Base-by-base conservation (phyloP, 2,797 vertebrate genomes). In the Hippopotamyrus pictus region DNA sequence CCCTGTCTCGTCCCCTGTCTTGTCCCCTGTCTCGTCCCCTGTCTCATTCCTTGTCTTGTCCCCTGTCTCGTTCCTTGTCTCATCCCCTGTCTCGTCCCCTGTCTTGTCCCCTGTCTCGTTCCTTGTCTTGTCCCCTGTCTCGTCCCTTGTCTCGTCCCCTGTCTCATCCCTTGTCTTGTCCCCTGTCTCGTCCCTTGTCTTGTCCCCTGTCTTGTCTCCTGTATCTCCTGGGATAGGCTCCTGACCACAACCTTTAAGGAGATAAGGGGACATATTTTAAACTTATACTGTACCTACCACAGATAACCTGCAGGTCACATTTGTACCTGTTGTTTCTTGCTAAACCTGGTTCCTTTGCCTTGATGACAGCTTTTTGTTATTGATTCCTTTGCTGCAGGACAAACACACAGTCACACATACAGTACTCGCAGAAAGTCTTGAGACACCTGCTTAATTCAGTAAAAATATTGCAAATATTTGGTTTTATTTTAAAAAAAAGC, bases 41-140 rank as follows among this genome's bases (percentile, higher is more conserved):
- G n/a, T n/a, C n/a, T n/a, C n/a, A n/a, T n/a, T n/a, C n/a, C 53
- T 0, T 6, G 54, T 57, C 17, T 57, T 0, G 2, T 22, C 7
- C 57, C 57, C 0, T 22, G n/a, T 59, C 57, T 59, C 0, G 7
- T 62, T n/a, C n/a, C n/a, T n/a, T n/a, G n/a, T n/a, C n/a, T n/a
- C n/a, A n/a, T n/a, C 54, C 54, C 54, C 0, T n/a, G 19, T 57
- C 19, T 57, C 0, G 6, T 57, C 53, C 4, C 3, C 0, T 19
- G 53, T 54, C 17, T 54, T 2, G 17, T n/a, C 17, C 53, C 4
- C 0, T 1, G 53, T 19, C 53, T 53, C 5, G 1, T 53, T 3
- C 51, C 51, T 1, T 17, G 14, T 53, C 51, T 53, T 0, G 17
- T 54, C 53, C 53, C 53, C 17, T 17, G 3, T 53, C 51, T 53